Evolutionary conservation across 2,797 vertebrate genomes (phyloP), one percentile per base, ranked within the genome.

Genomic region (Gouania willdenowi): DNA sequence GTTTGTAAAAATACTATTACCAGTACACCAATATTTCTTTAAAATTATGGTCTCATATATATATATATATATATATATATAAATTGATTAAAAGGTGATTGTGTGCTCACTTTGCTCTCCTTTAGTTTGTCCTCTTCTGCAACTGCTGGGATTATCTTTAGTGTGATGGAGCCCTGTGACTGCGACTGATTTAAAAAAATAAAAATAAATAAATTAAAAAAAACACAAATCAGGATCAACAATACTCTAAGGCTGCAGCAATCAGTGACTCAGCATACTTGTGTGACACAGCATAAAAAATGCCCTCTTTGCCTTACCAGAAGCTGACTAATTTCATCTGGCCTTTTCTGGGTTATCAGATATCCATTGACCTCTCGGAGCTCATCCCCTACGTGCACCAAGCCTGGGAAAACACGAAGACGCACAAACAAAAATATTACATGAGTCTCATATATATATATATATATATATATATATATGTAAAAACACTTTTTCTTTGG

Each of bases 291-390:
- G 12, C 28, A 14, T 20, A 3, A 11, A 31, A 24, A 29, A 5
- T 7, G 5, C 9, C 5, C 19, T 14, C 1, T 8, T 22, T 24
- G n/a, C 15, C 19, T 43, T 71, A 86, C 95, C 94, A 98, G 84
- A 73, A 98, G 95, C 76, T 94, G 93, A 71, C 94, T 97, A 62
- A 98, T 97, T 81, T 97, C 94, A 23, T 97, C 94, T 0, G 95
- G 95, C 47, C 91, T 81, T 76, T 92, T 97, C 75, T 94, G 92
- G 33, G 90, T 88, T 48, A 97, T 92, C 6, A 89, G 66, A 39
- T 94, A 86, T 36, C 94, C 94, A 2, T 98, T 98, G 70, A 98
- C 94, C 75, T 98, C 95, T 36, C 93, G 89, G 5, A 98, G 88
- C 48, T 98, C 94, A 20, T 98, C 95, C 5, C 95, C 95, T 3